Base-by-base conservation (phyloP, 2,797 vertebrate species). In the Enteromius thamalakanensis region DNA sequence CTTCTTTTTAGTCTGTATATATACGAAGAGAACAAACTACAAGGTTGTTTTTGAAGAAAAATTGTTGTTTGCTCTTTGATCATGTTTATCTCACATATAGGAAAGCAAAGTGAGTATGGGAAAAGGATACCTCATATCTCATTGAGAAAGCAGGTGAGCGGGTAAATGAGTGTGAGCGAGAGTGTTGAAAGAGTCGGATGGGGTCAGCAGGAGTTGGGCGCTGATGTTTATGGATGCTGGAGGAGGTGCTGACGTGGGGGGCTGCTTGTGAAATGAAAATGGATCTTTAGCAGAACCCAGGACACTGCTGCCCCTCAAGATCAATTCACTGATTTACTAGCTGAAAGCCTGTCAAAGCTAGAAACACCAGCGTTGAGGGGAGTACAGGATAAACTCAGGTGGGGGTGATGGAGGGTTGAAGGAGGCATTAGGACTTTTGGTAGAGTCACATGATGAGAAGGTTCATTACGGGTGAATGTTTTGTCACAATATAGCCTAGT, bases 231-330 rank as follows among this genome's bases (percentile, higher is more conserved):
- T 91, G 88, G 92, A 91, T 90, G 91, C 87, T 88, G 88, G 88
- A 80, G 70, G 79, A 64, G 81, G 76, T 49, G 83, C 76, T 76
- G 84, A 58, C 26, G 37, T 55, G 49, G 53, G 65, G 89, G 89
- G 89, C 93, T 92, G 91, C 92, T 94, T 93, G 94, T 94, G 94
- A 95, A 95, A 95, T 95, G 94, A 95, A 95, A 95, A 95, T 94
- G 94, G 93, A 94, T 95, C 93, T 94, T 95, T 94, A 95, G 94
- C 94, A 93, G 93, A 95, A 95, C 93, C 93, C 94, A 95, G 93
- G 94, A 95, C 93, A 93, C 93, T 89, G 88, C 92, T 92, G 90
- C 94, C 93, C 92, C 67, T 60, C 92, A 91, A 92, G 93, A 95
- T 95, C 94, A 95, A 95, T 95, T 93, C 89, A 89, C 92, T 95